Evolutionary conservation across 2,888 invertebrate species (phyloP).

Genomic region (Caenorhabditis sp.): DNA sequence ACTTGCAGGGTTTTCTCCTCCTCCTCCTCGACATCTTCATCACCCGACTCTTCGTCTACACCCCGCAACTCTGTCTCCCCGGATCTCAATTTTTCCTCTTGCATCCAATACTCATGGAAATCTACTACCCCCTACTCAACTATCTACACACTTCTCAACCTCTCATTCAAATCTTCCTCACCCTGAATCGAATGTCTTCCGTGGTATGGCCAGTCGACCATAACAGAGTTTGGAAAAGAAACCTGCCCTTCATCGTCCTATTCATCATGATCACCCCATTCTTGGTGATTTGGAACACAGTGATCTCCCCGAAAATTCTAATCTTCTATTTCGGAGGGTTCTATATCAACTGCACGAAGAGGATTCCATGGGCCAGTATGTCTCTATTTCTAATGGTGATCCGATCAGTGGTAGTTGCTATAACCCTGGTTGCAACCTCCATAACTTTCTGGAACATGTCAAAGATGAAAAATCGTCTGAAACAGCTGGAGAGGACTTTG

Average conservation of each 20-base stretch:
- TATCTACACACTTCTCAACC: conserved; percentile 58
- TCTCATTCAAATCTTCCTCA: conserved; percentile 56
- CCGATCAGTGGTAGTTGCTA: conserved; percentile 25
- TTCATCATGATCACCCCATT: conserved; percentile 34
- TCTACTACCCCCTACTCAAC: conserved; percentile 56
- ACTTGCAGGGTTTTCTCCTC: conserved; percentile 41
- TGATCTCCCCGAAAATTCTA: conserved; percentile 42
- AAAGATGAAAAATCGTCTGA: conserved; percentile 43
- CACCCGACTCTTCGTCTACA: conserved; percentile 48
- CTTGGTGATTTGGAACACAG: conserved; percentile 53
- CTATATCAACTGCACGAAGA: conserved; percentile 26
- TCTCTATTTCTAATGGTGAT: conserved; percentile 41
- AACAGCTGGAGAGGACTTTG: conserved; percentile 31
- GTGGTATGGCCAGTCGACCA: conserved; percentile 43
- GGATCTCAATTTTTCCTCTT: conserved; percentile 36
- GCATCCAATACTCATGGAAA: conserved; percentile 35
- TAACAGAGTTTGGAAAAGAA: conserved; percentile 18
- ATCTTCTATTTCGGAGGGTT: conserved; percentile 50
- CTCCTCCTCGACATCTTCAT: conserved; percentile 52
- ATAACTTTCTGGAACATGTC: conserved; percentile 52
- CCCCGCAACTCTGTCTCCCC: conserved; percentile 34
- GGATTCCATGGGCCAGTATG: conserved; percentile 45
- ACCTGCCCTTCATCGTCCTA: background rate
- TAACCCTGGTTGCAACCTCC: conserved; percentile 36
- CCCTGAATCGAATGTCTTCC: conserved; percentile 48